Base-by-base conservation (phyloP, 2,113 vertebrate genomes). In the Orientallactaga bullata region DNA sequence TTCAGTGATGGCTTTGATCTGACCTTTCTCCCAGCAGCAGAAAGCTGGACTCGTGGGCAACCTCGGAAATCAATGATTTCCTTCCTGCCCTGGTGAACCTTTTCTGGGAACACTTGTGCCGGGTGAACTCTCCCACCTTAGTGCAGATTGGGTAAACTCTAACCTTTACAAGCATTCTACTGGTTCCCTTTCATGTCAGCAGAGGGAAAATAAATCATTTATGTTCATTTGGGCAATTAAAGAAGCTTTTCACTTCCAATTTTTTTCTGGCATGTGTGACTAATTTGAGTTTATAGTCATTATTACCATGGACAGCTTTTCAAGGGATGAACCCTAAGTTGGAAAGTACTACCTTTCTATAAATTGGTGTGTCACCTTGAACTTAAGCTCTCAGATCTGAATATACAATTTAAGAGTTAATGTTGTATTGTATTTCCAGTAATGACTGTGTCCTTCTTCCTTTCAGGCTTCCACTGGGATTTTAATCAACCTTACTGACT, bases 401-500 rank as follows among this genome's bases (percentile, higher is more conserved):
- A 94, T 0, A 16, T 90, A 80, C 84, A 96, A 93, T 73, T 60
- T 78, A 88, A 88, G 89, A 92, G 51, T 91, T 88, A 92, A 78
- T 28, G 15, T 51, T 82, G 47, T 83, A 35, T 96, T 89, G 63
- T 42, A 60, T 95, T 93, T 89, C 72, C 81, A 97, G 87, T 95
- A 3, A 90, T 94, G 72, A 92, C 89, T 71, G 2, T 79, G 15
- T 96, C 35, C 39, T 93, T 78, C 94, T 65, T 89, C 95, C 78
- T 97, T 97, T 60, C 97, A 99, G 99, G 98, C 96, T 98, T 99
- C 92, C 97, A 99, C 3, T 97, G 98, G 23, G 99, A 99, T 97
- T 98, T 98, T 82, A 99, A 99, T 98, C 98, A 99, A 94, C 98
- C 98, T 0, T 99, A 99, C 97, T 99, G 98, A 98, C 99, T 98